Percentiles rank a stretch among this genome's conserved stretches.
These are phyloP conservation scores for Aelia acuminata DNA, from an alignment of 2,888 invertebrate species.

Conservation along the genomic window DNA sequence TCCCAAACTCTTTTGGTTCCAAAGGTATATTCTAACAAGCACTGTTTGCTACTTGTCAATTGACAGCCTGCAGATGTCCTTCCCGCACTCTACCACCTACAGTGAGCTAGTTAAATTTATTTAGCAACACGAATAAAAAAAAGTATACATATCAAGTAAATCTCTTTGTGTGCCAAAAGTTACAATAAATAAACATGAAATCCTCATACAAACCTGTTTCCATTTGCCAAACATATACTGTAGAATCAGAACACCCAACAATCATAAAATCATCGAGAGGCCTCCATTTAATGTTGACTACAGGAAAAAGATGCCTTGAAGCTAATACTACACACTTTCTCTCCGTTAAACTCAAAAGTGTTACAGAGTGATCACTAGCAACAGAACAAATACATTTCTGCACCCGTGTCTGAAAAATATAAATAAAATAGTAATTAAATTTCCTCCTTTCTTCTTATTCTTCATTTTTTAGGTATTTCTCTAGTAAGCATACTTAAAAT, in stretches of 20 bases:
- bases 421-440: background rate
- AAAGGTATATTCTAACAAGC: no score
- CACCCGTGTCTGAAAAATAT: slow-evolving; percentile 81
- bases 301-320: slow-evolving; percentile 94
- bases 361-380: slow-evolving; percentile 97
- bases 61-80: no score
- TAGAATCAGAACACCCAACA: slow-evolving; percentile 96
- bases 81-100: no score
- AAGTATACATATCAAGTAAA: no score
- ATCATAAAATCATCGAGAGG: slow-evolving; percentile 98
- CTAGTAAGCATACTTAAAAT: no score
- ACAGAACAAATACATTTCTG: slow-evolving; percentile 96
- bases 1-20: no score
- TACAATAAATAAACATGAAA: background rate
- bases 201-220: slow-evolving; percentile 79
- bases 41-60: no score
- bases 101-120: no score
- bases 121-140: no score
- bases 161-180: no score
- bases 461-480: no score
- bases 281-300: slow-evolving; percentile 95
- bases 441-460: no score
- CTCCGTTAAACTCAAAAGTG: slow-evolving; percentile 91
- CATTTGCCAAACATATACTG: slow-evolving; percentile 99
- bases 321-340: slow-evolving; percentile 96